A percentile compares a stretch with the other conserved stretches of the same genome.
Evolutionary conservation across 2,113 vertebrate species (phyloP).

Genomic region (Oncorhynchus masou): DNA sequence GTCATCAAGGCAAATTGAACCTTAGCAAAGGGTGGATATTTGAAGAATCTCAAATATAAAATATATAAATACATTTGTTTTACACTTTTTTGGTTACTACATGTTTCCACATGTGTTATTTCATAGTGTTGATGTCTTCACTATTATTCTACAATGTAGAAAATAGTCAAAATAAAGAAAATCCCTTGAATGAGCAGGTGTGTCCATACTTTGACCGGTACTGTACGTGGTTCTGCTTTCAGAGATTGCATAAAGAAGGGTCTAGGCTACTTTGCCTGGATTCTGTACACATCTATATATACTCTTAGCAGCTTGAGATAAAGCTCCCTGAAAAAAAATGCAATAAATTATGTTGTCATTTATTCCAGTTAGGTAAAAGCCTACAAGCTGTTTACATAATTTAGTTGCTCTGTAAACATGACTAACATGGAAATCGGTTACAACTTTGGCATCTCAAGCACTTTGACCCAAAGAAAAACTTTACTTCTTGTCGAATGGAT

Average conservation of each 20-base stretch:
- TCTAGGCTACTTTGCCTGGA: neutral
- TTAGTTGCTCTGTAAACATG: slow-evolving; percentile 25
- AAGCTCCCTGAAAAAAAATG: slow-evolving; percentile 11
- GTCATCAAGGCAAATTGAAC: no score
- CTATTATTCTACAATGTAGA: no score
- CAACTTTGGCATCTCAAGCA: slow-evolving; percentile 15
- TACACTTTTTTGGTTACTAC: no score
- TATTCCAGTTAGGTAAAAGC: slow-evolving; percentile 19
- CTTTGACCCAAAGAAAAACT: slow-evolving; percentile 17
- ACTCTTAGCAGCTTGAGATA: slow-evolving; percentile 18
- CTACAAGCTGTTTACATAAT: slow-evolving; percentile 40
- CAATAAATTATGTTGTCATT: slow-evolving; percentile 26
- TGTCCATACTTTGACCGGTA: no score
- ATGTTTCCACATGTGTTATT: no score
- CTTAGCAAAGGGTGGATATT: no score
- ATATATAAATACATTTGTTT: no score
- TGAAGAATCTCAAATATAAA: no score
- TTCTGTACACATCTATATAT: slow-evolving; percentile 19
- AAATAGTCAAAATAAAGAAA: no score
- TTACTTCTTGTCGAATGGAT: neutral
- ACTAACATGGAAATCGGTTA: slow-evolving; percentile 22
- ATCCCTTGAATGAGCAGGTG: no score
- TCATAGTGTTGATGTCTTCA: no score
- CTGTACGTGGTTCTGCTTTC: no score
- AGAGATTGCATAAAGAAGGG: neutral